Conservation (phyloP, 2,888 invertebrate genomes). For the Hedychridium roseum region DNA sequence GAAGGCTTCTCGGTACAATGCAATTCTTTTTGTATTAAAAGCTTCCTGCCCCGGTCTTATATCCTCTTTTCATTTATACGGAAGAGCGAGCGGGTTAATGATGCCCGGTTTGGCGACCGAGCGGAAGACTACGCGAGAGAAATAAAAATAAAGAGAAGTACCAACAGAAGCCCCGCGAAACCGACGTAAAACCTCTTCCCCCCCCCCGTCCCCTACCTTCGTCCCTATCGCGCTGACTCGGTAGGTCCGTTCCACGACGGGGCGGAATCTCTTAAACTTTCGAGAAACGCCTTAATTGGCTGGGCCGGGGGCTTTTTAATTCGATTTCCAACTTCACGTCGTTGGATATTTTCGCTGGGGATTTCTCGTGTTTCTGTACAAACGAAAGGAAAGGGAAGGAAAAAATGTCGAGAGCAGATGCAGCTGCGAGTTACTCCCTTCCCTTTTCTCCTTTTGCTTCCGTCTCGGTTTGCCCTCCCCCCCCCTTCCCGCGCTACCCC, state of each 20-base stretch:
- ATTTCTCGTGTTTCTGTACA: constrained; percentile 26
- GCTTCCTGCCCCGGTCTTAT: constrained; percentile 11
- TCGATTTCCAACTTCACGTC: constrained; percentile 38
- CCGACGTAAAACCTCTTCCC: constrained; percentile 31
- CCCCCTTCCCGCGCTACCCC: background rate
- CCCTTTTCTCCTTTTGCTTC: constrained; percentile 1
- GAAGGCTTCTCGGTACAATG: no score
- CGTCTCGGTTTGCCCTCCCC: constrained; percentile 1
- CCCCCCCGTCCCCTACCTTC: background rate
- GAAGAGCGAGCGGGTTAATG: constrained; percentile 58
- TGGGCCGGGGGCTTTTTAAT: constrained; percentile 42
- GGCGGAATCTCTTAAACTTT: constrained; percentile 38
- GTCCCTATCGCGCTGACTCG: background rate
- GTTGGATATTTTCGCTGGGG: constrained; percentile 30
- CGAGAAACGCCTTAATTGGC: constrained; percentile 42
- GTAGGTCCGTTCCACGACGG: constrained; percentile 9
- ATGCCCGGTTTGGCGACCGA: constrained; percentile 52
- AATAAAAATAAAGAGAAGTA: constrained; percentile 39
- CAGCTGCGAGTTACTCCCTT: background rate
- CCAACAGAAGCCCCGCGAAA: constrained; percentile 37
- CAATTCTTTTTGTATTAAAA: no score
- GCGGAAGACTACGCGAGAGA: constrained; percentile 58
- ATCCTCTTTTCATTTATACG: constrained; percentile 52
- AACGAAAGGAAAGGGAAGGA: background rate
- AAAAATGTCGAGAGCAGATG: constrained; percentile 3